Base-by-base conservation (phyloP, 1,140 invertebrate species). In the Drosophila sulfurigaster region DNA sequence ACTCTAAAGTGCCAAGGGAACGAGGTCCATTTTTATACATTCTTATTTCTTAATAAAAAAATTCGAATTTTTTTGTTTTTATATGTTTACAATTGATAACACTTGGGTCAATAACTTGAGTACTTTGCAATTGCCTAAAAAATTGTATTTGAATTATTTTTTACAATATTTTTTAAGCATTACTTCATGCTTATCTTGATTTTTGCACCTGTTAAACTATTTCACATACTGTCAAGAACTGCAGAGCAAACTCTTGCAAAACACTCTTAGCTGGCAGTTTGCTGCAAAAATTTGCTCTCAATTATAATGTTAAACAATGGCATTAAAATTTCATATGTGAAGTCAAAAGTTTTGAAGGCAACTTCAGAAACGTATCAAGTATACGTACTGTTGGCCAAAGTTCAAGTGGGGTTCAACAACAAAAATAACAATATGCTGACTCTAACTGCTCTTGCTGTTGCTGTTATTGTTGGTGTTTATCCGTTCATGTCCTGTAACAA, bases 401-500 rank as follows among this genome's bases (percentile, higher is more conserved):
- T 64, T 78, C 35, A 78, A 62, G 68, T 66, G 32, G 35, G 16
- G 16, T 38, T 13, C 25, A 38, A 5, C 35, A 46, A 43, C 51
- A 45, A 45, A 58, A 70, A 68, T 41, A 51, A 48, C 15, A 25
- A 41, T 59, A 57, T 60, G 57, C 59, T 64, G 6, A 45, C 25
- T 49, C 13, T 49, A 20, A 75, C 6, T 66, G 41, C 49, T 52
- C 35, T 11, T 52, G 25, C 16, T 66, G 32, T 46, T 58, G 70
- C 25, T 20, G 13, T 35, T 62, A 35, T 48, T 62, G 48, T 52
- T 51, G 10, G 35, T 38, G 57, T 68, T 67, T 75, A 58, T 64
- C 59, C 52, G 43, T 75, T 67, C 63, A 63, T 74, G 73, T 66
- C 65, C 69, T 58, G 46, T 45, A 52, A 64, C 68, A 77, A 83